phyloP scores from a whole-genome alignment of 2,888 invertebrate species.

The Nycteola revayana region DNA sequence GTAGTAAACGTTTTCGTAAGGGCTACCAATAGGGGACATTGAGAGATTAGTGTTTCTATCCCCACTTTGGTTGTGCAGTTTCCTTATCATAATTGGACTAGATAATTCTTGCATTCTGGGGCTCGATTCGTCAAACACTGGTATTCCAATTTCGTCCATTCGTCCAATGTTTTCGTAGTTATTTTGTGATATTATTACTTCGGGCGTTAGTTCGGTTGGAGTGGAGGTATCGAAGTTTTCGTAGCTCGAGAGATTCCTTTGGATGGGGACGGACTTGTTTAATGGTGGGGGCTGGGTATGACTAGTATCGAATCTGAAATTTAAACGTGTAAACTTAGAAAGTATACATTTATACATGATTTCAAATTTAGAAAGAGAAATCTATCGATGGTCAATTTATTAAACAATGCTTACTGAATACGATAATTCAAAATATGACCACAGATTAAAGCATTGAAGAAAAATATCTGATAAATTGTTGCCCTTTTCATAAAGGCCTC shows the following conservation, averaged over 20 bases:
- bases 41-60: slow-evolving; percentile 30
- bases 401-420: too few relatives aligned
- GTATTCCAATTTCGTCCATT: slow-evolving; percentile 76
- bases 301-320: slow-evolving; percentile 75
- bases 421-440: too few relatives aligned
- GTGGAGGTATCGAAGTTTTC: slow-evolving; percentile 76
- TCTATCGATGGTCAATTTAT: too few relatives aligned
- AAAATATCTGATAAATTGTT: too few relatives aligned
- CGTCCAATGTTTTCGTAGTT: slow-evolving; percentile 64
- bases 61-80: slow-evolving; percentile 46
- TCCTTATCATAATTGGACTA: slow-evolving; percentile 71
- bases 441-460: too few relatives aligned
- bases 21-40: slow-evolving; percentile 61
- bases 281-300: slow-evolving; percentile 51
- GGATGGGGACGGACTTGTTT: slow-evolving; percentile 57
- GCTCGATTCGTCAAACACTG: slow-evolving; percentile 58
- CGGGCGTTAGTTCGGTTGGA: slow-evolving; percentile 54
- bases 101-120: slow-evolving; percentile 52
- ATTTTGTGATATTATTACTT: slow-evolving; percentile 52
- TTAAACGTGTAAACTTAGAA: too few relatives aligned
- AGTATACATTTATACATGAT: too few relatives aligned
- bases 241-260: slow-evolving; percentile 74
- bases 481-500: too few relatives aligned
- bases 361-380: too few relatives aligned
- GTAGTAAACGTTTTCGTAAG: slow-evolving; percentile 84